Conservation (phyloP, 35 echinoderm and acorn worm species). For the Apostichopus japonicus region DNA sequence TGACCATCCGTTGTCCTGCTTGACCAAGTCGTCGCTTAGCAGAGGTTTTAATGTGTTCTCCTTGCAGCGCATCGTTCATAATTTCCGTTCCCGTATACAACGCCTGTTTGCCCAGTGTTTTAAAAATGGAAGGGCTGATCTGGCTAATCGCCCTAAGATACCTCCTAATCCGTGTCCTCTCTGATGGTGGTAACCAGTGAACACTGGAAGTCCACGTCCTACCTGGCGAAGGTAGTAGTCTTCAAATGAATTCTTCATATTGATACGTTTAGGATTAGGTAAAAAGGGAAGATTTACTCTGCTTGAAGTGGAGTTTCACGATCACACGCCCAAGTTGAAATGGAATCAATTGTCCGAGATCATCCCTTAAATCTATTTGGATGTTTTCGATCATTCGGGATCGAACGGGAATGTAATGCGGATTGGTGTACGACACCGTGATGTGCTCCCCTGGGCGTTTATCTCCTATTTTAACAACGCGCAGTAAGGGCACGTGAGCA, state of each 20-base stretch:
- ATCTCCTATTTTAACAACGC: constrained; percentile 31
- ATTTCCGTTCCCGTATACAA: background rate
- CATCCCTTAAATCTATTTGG: too few relatives aligned
- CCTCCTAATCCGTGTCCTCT: too few relatives aligned
- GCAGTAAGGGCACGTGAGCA: constrained; percentile 31
- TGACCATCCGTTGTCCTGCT: constrained; percentile 28
- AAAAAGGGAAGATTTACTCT: background rate
- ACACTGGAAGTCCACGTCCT: background rate
- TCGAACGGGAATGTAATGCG: constrained; percentile 56
- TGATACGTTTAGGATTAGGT: constrained; percentile 7
- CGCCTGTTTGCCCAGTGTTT: constrained; percentile 46
- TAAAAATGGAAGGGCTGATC: too few relatives aligned
- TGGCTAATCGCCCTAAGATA: too few relatives aligned
- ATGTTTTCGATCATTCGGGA: background rate
- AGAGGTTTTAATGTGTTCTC: too few relatives aligned
- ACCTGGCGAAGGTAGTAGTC: constrained; percentile 51
- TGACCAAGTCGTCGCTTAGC: too few relatives aligned
- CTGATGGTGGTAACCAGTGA: too few relatives aligned
- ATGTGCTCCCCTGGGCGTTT: constrained; percentile 32
- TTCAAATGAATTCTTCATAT: constrained; percentile 15
- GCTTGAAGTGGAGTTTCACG: too few relatives aligned
- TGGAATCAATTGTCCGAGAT: background rate
- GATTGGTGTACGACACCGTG: constrained; percentile 50
- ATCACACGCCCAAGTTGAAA: background rate
- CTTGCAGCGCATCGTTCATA: background rate